Evolutionary conservation across 2,797 vertebrate species (phyloP).

Genomic region (Catharus ustulatus): DNA sequence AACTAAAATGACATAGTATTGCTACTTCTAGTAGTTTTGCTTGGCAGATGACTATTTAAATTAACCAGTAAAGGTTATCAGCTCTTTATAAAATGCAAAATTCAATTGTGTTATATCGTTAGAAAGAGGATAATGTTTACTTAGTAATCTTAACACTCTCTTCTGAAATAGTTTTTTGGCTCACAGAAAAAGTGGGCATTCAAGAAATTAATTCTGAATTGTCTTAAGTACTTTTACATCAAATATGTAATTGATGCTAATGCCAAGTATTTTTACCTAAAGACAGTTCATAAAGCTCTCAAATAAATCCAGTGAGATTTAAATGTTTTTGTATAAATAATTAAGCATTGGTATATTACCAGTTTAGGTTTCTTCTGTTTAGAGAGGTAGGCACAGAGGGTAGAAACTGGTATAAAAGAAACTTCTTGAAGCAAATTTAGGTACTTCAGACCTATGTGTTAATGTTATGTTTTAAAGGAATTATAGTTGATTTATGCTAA

Average conservation of each 20-base stretch:
- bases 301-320: background rate
- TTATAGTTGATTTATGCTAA: background rate
- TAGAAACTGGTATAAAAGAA: background rate
- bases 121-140: background rate
- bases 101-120: background rate
- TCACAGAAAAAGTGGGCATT: background rate
- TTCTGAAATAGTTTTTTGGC: background rate
- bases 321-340: background rate
- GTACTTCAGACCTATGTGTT: background rate
- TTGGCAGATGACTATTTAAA: background rate
- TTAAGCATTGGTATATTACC: background rate
- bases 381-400: background rate
- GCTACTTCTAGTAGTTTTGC: background rate
- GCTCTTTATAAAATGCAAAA: background rate
- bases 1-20: background rate
- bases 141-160: background rate
- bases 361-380: background rate
- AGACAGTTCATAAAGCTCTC: background rate
- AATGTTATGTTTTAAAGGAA: background rate
- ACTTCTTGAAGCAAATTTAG: background rate
- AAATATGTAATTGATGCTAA: background rate
- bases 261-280: background rate
- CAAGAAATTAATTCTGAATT: background rate
- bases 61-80: background rate
- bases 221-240: background rate